Percentiles rank a stretch among this genome's conserved stretches.
These are phyloP conservation scores for Eristalis tenax DNA, from an alignment of 2,888 invertebrate species.

Conservation along the genomic window DNA sequence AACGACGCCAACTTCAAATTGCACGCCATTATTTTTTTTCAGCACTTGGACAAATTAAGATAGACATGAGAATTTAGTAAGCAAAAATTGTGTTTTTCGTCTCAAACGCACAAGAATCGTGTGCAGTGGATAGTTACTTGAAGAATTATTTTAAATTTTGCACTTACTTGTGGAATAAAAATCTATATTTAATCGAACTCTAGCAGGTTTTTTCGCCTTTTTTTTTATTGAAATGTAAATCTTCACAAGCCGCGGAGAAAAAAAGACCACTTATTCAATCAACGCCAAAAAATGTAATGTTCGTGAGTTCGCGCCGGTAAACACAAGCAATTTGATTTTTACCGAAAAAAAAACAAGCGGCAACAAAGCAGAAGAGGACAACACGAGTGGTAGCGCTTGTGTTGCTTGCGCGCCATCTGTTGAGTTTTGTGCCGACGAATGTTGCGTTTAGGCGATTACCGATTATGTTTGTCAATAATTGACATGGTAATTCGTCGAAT, in stretches of 20 bases:
- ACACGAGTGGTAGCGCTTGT: background rate
- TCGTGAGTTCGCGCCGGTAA: constrained; percentile 56
- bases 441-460: background rate
- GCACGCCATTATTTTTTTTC: constrained; percentile 58
- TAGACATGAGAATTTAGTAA: background rate
- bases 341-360: constrained; percentile 11
- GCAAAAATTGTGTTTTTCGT: background rate
- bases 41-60: constrained; percentile 14
- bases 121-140: background rate
- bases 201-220: background rate
- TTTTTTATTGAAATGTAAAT: background rate
- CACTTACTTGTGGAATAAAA: background rate
- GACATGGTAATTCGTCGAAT: too few species aligned
- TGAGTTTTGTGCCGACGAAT: background rate
- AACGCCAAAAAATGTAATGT: constrained; percentile 5
- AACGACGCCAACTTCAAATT: constrained; percentile 56
- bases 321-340: constrained; percentile 44
- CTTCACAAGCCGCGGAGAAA: background rate
- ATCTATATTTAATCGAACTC: background rate
- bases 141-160: background rate
- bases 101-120: background rate
- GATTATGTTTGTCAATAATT: too few species aligned
- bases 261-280: constrained; percentile 9
- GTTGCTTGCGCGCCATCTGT: background rate
- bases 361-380: background rate